A percentile compares a stretch with the other conserved stretches of the same genome.
Evolutionary conservation across 2,113 vertebrate species (phyloP).

Genomic region (Tautogolabrus adspersus): DNA sequence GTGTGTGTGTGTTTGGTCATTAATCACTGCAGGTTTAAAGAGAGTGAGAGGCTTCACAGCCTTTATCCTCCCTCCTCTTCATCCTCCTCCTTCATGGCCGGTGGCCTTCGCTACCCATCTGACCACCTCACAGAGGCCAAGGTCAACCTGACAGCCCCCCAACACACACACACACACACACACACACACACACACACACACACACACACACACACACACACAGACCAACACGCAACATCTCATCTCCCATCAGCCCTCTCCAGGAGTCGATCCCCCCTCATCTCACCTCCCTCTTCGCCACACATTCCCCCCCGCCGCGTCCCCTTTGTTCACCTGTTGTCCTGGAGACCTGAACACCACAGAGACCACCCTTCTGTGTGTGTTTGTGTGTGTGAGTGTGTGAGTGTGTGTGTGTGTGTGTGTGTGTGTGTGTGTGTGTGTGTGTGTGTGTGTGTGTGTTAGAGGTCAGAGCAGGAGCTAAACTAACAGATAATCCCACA

Average conservation of each 20-base stretch:
- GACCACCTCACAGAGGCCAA: constrained; percentile 81
- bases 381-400: too few relatives aligned
- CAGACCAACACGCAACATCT: constrained; percentile 10
- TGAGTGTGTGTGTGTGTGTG: constrained; percentile 29
- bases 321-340: constrained; percentile 85
- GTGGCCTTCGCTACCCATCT: constrained; percentile 76
- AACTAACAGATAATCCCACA: constrained; percentile 75
- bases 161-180: constrained; percentile 3
- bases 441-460: constrained; percentile 2
- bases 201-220: constrained; percentile 4
- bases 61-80: constrained; percentile 63
- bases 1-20: constrained; percentile 59
- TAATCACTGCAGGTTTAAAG: constrained; percentile 77
- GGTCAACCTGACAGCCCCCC: constrained; percentile 74
- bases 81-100: constrained; percentile 46
- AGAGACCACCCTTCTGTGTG: constrained; percentile 70
- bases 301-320: constrained; percentile 77
- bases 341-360: constrained; percentile 77
- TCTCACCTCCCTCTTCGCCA: constrained; percentile 21
- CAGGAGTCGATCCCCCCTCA: constrained; percentile 20
- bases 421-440: constrained; percentile 45
- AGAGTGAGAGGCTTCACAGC: constrained; percentile 59
- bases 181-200: too few relatives aligned
- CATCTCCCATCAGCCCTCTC: constrained; percentile 40
- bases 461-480: constrained; percentile 73